Base-by-base conservation (phyloP, 2,113 vertebrate species). In the Elgaria multicarinata region DNA sequence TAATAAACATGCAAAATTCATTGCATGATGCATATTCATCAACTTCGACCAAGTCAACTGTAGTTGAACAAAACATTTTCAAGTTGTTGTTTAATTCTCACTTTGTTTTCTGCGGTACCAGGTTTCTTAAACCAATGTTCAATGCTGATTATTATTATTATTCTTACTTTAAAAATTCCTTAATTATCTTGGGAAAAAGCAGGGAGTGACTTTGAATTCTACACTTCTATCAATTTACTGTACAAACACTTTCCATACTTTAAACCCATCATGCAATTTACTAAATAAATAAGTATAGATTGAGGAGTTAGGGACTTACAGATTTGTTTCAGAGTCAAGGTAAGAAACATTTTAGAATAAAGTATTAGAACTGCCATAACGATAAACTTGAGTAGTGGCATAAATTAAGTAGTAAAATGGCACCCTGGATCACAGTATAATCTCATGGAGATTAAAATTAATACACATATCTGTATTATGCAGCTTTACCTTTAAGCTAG, bases 1-100 rank as follows among this genome's bases (percentile, higher is more conserved):
- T 92, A 77, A 36, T 94, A 97, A 96, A 97, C 97, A 97, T 97
- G 97, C 97, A 97, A 97, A 97, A 93, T 97, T 92, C 95, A 97
- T 97, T 97, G 97, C 97, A 97, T 97, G 97, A 96, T 97, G 96
- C 96, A 87, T 95, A 95, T 85, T 95, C 95, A 97, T 95, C 93
- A 90, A 92, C 90, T 96, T 96, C 93, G 92, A 82, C 46, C 92
- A 91, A 42, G 55, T 67, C n/a, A 77, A 67, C 44, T 67, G 36
- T 72, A 78, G 74, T 26, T 78, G 31, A 78, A 92, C 64, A 95
- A 95, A 95, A 94, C 58, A 14, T 92, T 84, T 93, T 90, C 86
- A 92, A 87, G 20, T 92, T 90, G 85, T 82, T 94, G n/a, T 71
- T 69, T 90, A 42, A 94, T 89, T 94, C 89, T 91, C 69, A 87